These are phyloP conservation scores for Prietella phreatophila DNA, from an alignment of 2,113 vertebrate genomes.

Conservation along the genomic window DNA sequence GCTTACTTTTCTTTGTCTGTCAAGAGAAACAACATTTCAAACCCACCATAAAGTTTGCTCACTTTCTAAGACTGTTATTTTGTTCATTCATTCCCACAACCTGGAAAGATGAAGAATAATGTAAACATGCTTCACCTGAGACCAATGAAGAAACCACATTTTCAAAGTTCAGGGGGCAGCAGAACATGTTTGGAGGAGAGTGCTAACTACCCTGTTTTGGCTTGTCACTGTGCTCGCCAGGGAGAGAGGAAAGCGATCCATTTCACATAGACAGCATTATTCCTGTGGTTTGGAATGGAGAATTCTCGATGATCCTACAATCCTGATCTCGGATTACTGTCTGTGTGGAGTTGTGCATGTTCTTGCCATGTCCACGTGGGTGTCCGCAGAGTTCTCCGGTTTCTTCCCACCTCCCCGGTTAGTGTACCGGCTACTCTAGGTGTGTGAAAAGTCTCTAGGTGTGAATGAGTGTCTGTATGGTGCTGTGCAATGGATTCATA, in stretches of 20 bases:
- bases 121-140: neutral
- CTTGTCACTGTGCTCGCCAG: neutral
- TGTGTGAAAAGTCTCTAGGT: neutral
- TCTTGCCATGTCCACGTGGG: neutral
- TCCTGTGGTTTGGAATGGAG: neutral
- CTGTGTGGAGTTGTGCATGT: neutral
- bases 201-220: neutral
- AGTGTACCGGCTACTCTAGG: neutral
- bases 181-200: neutral
- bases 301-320: neutral
- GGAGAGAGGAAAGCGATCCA: neutral
- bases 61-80: neutral
- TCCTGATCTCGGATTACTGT: neutral
- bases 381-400: neutral
- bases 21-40: neutral
- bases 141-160: neutral
- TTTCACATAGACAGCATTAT: too few species aligned
- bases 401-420: neutral
- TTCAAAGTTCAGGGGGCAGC: neutral
- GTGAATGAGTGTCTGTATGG: neutral
- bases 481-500: neutral
- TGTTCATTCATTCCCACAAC: too few species aligned
- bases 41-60: neutral
- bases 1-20: neutral
- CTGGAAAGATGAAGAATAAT: neutral